Conservation (phyloP, 2,113 vertebrate species). For the Caracal caracal region DNA sequence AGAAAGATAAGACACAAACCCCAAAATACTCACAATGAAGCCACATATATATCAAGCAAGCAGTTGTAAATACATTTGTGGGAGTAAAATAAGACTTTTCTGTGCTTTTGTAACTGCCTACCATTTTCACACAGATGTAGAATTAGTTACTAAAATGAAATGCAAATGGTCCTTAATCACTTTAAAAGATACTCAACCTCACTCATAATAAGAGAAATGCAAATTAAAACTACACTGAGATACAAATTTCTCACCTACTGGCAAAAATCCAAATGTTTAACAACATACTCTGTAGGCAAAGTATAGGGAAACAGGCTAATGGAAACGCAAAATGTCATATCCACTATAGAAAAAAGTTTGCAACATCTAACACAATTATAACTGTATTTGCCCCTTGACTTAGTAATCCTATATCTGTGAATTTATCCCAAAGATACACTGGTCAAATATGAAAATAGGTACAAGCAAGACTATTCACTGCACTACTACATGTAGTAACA, state of each 20-base stretch:
- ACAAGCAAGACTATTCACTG: background rate
- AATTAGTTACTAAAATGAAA: slow-evolving; percentile 58
- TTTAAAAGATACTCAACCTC: slow-evolving; percentile 51
- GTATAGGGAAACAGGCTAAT: background rate
- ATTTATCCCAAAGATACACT: background rate
- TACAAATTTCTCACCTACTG: slow-evolving; percentile 46
- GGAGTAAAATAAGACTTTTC: slow-evolving; percentile 1
- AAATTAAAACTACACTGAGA: slow-evolving; percentile 59
- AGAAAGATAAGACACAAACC: background rate
- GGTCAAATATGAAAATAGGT: background rate
- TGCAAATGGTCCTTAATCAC: slow-evolving; percentile 27
- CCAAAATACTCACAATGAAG: background rate
- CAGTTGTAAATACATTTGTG: background rate
- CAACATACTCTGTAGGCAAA: background rate
- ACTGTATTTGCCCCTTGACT: background rate
- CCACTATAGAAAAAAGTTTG: background rate
- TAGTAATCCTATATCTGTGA: background rate
- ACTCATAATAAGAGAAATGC: slow-evolving; percentile 53
- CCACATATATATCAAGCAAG: background rate
- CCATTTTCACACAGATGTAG: slow-evolving; percentile 13
- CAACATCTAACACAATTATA: background rate
- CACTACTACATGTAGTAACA: background rate
- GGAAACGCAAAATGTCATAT: background rate
- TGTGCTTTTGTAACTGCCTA: background rate
- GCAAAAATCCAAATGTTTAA: slow-evolving; percentile 42